Evolutionary conservation across 2,113 vertebrate genomes (phyloP).

Genomic region (Micronycteris hirsuta): DNA sequence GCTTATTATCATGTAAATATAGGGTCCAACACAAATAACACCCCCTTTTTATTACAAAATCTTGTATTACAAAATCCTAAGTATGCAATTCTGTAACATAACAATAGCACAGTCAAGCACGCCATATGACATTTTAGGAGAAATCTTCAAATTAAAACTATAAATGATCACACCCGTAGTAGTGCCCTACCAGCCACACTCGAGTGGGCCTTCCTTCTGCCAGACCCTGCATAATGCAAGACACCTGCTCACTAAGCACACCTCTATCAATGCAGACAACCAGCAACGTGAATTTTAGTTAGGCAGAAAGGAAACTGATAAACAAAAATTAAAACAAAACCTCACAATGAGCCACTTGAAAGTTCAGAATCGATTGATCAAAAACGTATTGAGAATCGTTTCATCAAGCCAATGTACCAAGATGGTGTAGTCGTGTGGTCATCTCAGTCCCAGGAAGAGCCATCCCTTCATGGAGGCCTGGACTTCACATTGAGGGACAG

Average conservation of each 20-base stretch:
- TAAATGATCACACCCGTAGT: no score
- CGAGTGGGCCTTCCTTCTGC: no score
- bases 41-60: no score
- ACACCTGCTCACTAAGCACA: neutral
- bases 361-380: neutral
- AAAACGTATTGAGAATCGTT: neutral
- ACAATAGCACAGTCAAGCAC: no score
- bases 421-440: neutral
- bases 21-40: no score
- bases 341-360: neutral
- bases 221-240: neutral
- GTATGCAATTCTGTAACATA: no score
- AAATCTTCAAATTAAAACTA: no score
- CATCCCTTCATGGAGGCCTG: neutral
- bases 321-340: constrained; percentile 15
- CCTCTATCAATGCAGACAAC: neutral
- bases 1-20: neutral
- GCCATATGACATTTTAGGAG: no score
- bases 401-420: neutral
- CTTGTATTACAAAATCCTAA: no score
- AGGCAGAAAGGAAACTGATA: neutral
- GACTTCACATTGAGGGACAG: neutral
- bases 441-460: neutral
- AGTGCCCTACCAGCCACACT: no score
- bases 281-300: neutral